Percentiles rank a stretch among this genome's conserved stretches.
These are phyloP conservation scores for Dendrolimus kikuchii DNA, from an alignment of 1,140 invertebrate genomes.

Conservation along the genomic window DNA sequence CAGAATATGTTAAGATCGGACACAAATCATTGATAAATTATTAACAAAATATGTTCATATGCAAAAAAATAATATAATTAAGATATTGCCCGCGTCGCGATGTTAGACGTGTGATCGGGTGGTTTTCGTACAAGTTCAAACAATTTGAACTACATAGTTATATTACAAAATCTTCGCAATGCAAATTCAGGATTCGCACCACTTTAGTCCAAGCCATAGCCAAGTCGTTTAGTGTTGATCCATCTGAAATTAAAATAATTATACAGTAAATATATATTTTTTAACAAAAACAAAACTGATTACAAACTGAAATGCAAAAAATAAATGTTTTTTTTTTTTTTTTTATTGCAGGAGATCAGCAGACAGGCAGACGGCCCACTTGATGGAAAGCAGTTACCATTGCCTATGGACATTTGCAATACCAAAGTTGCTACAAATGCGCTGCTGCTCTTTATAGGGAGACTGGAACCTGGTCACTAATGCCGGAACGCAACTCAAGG, in stretches of 20 bases:
- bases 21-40: slow-evolving; percentile 43
- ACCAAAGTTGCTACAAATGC: too few species aligned
- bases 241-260: slow-evolving; percentile 39
- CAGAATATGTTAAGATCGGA: slow-evolving; percentile 35
- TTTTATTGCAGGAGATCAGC: too few species aligned
- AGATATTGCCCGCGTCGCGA: slow-evolving; percentile 13
- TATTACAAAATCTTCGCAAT: slow-evolving; percentile 22
- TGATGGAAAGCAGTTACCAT: too few species aligned
- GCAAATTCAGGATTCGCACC: slow-evolving; percentile 27
- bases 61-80: slow-evolving; percentile 44
- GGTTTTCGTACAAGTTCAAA: slow-evolving; percentile 9
- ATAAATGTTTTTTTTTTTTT: too few species aligned
- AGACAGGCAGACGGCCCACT: too few species aligned
- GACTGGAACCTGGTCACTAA: too few species aligned
- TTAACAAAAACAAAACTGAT: neutral
- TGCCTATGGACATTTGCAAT: too few species aligned
- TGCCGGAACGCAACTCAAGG: too few species aligned
- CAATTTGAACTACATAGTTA: slow-evolving; percentile 12
- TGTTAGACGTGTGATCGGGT: too few species aligned
- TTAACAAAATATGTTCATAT: slow-evolving; percentile 61
- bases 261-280: too few species aligned
- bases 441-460: too few species aligned
- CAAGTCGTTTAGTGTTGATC: slow-evolving; percentile 52
- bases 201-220: slow-evolving; percentile 16
- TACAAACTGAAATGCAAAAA: neutral